These are phyloP conservation scores for Trichonephila clavipes DNA, from an alignment of 1,140 invertebrate genomes.

Conservation along the genomic window DNA sequence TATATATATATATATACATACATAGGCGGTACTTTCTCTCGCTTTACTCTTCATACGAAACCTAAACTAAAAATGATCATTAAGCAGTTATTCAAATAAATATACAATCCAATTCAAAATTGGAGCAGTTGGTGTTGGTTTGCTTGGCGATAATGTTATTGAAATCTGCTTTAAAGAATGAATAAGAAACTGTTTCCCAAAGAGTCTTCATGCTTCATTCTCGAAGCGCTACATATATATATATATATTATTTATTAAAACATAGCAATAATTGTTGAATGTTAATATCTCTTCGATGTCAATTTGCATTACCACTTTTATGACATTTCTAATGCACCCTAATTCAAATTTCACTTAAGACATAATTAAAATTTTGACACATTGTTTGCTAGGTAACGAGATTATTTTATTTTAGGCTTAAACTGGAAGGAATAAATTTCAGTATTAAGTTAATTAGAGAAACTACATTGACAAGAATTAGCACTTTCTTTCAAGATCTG, in stretches of 20 bases:
- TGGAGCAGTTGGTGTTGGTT: too few relatives aligned
- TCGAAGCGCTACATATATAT: too few relatives aligned
- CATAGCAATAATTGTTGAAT: not conserved
- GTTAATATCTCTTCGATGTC: not conserved
- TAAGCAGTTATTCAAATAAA: too few relatives aligned
- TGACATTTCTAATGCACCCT: not conserved
- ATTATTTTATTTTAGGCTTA: not conserved
- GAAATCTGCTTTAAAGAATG: too few relatives aligned
- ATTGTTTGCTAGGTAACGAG: not conserved
- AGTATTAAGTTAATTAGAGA: not conserved
- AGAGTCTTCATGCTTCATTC: too few relatives aligned
- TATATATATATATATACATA: too few relatives aligned
- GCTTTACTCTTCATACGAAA: too few relatives aligned
- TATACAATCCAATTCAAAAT: too few relatives aligned
- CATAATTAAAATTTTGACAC: not conserved
- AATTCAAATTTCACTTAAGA: not conserved
- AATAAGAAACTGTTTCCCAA: too few relatives aligned
- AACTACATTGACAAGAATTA: not conserved
- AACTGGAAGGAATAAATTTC: not conserved
- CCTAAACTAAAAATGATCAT: too few relatives aligned
- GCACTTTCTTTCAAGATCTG: not conserved
- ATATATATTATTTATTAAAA: not conserved
- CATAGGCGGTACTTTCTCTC: too few relatives aligned
- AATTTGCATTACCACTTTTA: not conserved
- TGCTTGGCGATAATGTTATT: too few relatives aligned